Conservation (phyloP, 2,888 invertebrate species). For the Junonia oenone region DNA sequence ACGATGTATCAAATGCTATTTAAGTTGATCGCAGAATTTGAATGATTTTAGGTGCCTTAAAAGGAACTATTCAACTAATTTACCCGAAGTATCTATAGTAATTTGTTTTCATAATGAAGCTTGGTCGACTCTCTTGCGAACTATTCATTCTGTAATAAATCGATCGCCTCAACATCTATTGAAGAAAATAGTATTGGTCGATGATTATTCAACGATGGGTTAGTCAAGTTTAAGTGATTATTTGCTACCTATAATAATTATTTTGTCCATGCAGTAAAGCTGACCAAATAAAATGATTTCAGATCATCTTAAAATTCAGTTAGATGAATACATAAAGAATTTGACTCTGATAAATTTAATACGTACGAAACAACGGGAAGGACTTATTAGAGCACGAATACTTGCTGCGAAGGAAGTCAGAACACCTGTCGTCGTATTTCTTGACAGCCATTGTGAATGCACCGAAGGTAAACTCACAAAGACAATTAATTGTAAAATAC, state of each 20-base stretch:
- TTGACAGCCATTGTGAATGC: conserved; percentile 99
- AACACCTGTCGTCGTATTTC: conserved; percentile 91
- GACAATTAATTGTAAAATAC: too few relatives aligned
- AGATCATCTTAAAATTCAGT: conserved; percentile 90
- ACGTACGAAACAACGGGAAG: conserved; percentile 90
- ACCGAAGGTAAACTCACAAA: conserved; percentile 80
- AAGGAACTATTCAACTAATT: conserved; percentile 68
- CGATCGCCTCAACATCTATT: conserved; percentile 91
- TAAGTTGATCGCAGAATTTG: background rate
- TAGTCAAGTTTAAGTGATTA: background rate
- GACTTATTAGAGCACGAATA: conserved; percentile 94
- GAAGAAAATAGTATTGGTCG: conserved; percentile 94
- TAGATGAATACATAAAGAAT: conserved; percentile 90
- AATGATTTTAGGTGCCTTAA: conserved; percentile 83
- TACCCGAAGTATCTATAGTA: conserved; percentile 91
- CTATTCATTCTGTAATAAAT: conserved; percentile 95
- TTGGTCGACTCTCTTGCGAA: conserved; percentile 95
- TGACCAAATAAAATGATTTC: too few relatives aligned
- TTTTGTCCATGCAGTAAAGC: background rate
- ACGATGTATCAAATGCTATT: background rate
- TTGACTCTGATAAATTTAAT: conserved; percentile 93
- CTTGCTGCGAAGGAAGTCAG: conserved; percentile 87
- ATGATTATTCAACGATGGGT: conserved; percentile 94
- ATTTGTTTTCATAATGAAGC: conserved; percentile 99
- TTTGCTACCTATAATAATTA: background rate